Evolutionary conservation across 2,888 invertebrate species (phyloP).

Genomic region (Eurytoma adleriae): DNA sequence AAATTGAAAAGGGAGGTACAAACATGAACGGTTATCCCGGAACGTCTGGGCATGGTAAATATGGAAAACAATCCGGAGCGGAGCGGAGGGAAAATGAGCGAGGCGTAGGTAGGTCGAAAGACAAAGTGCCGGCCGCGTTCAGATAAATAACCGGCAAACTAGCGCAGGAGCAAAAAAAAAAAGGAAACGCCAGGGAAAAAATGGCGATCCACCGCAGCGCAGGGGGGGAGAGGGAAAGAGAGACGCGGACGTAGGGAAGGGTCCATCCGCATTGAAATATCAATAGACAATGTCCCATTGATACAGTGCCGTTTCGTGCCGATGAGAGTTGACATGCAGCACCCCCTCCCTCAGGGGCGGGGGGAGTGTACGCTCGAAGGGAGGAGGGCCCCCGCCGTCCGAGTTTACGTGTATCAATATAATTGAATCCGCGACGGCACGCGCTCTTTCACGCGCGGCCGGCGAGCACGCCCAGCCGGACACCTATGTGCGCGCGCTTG

Average conservation of each 20-base stretch:
- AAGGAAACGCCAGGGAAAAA: background rate
- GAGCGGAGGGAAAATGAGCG: slow-evolving; percentile 1
- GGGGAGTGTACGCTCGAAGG: too few species aligned
- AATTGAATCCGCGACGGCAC: slow-evolving; percentile 41
- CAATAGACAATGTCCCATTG: slow-evolving; percentile 52
- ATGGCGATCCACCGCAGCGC: background rate
- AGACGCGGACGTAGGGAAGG: slow-evolving; percentile 5
- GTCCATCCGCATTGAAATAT: slow-evolving; percentile 37
- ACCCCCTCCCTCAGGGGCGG: slow-evolving; percentile 16
- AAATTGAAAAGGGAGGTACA: background rate
- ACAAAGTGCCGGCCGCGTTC: background rate
- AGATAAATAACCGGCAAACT: slow-evolving; percentile 29
- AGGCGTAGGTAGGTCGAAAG: background rate
- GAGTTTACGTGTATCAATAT: slow-evolving; percentile 46
- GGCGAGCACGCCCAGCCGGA: too few species aligned
- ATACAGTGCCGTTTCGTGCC: slow-evolving; percentile 30
- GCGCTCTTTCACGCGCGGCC: background rate
- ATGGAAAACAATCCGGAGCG: background rate
- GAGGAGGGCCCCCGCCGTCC: background rate
- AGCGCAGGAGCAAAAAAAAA: slow-evolving; percentile 1
- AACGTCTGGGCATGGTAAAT: too few species aligned
- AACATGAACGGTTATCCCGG: too few species aligned
- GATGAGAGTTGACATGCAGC: slow-evolving; percentile 42
- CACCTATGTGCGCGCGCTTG: background rate
- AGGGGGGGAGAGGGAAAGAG: slow-evolving; percentile 4